Percentiles rank a stretch among this genome's conserved stretches.
phyloP scores from a whole-genome alignment of 2,888 invertebrate species.

The Heliconius ethilla region DNA sequence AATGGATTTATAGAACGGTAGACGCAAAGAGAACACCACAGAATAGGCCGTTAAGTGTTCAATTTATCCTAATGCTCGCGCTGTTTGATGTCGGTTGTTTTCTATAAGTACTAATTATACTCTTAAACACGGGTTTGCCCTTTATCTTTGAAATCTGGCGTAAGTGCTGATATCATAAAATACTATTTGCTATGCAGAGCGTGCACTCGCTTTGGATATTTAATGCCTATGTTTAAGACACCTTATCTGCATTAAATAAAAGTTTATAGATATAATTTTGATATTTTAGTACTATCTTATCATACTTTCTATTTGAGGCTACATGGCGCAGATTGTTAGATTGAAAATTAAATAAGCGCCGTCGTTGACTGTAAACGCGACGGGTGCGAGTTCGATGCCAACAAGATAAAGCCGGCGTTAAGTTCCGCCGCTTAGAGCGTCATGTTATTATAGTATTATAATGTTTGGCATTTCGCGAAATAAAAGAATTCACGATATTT shows the following conservation, averaged over 20 bases:
- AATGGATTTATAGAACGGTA: constrained; percentile 54
- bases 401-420: not conserved
- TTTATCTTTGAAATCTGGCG: constrained; percentile 39
- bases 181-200: not conserved
- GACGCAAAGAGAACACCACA: constrained; percentile 52
- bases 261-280: constrained; percentile 16
- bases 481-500: not conserved
- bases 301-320: constrained; percentile 9
- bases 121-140: constrained; percentile 38
- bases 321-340: not conserved
- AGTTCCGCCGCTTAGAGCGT: not conserved
- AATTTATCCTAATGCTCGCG: constrained; percentile 57
- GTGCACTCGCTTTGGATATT: constrained; percentile 14
- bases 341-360: not conserved
- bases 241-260: constrained; percentile 9
- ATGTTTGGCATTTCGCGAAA: not conserved
- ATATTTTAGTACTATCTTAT: constrained; percentile 12
- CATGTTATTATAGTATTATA: not conserved
- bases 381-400: not conserved
- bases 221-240: not conserved
- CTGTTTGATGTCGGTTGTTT: constrained; percentile 48
- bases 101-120: constrained; percentile 51
- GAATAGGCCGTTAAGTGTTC: constrained; percentile 56
- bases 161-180: constrained; percentile 24
- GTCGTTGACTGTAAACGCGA: not conserved